Evolutionary conservation across 2,888 invertebrate species (phyloP), one percentile per base, ranked within the genome.

Genomic region (Leptinotarsa peninsularis): DNA sequence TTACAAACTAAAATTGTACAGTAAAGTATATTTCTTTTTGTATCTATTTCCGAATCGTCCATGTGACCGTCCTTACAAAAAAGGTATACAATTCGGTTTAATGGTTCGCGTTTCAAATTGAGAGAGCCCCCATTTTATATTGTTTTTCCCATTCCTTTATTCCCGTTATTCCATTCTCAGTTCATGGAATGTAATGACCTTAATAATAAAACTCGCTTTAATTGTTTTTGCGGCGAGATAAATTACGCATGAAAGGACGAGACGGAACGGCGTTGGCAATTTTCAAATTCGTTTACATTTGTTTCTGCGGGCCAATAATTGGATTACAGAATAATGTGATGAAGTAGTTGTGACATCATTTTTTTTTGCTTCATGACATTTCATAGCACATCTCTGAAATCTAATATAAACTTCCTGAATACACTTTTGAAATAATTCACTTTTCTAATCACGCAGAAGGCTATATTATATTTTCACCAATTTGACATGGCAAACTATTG

Each of bases 1-100:
- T 71, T 73, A 67, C 72, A 72, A 76, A 79, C 74, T 75, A 74
- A 77, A 77, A 74, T 73, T 76, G 76, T 68, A 67, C 76, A 76
- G 68, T 71, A 58, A 74, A 69, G 66, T 66, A 72, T 66, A 18
- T 43, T 63, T n/a, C 63, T 63, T 63, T 70, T 70, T 66, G 70
- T 74, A 74, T 74, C 67, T 70, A 75, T 75, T 70, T 71, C 43
- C 67, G 74, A 74, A 74, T 74, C 49, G 63, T 74, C 54, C 74
- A 66, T 43, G 43, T 43, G 43, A 43, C 66, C 54, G 66, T 70
- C 66, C 70, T 70, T 54, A 5, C 18, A 56, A 63, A 56, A 71
- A 71, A 67, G 60, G 71, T 58, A 66, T 33, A 71, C 66, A 67
- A 60, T 67, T 71, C 63, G 33, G 60, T 68, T 72, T 75, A 72